Conservation (phyloP, 2,113 vertebrate genomes). For the Pantherophis guttatus region DNA sequence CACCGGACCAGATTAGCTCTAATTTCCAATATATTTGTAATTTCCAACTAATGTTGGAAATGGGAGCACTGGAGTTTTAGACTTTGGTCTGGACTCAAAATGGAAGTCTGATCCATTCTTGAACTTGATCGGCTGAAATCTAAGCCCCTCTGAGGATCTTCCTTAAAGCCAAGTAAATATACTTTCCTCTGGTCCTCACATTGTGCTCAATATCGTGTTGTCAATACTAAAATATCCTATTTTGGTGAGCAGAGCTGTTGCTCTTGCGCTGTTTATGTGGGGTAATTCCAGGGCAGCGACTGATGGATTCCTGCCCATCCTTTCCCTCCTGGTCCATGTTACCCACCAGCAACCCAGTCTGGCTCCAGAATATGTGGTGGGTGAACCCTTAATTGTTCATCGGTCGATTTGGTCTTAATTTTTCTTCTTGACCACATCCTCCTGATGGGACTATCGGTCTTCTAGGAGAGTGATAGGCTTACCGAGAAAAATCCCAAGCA, state of each 20-base stretch:
- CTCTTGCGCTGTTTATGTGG: not conserved
- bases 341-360: not conserved
- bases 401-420: not conserved
- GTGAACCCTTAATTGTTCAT: not conserved
- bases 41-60: not conserved
- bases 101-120: not conserved
- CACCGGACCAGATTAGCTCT: no score
- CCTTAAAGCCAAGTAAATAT: not conserved
- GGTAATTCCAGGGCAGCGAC: not conserved
- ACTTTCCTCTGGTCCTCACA: not conserved
- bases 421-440: not conserved
- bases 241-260: not conserved
- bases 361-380: not conserved
- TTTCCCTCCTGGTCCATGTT: not conserved
- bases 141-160: not conserved
- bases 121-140: not conserved
- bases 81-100: not conserved
- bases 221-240: not conserved
- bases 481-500: not conserved
- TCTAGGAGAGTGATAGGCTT: not conserved
- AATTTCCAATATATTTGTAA: not conserved
- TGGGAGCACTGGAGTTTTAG: not conserved
- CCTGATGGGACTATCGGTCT: fast-evolving
- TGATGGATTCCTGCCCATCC: not conserved
- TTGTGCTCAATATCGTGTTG: not conserved